These are phyloP conservation scores for Papilio helenus DNA, from an alignment of 1,140 invertebrate species.

Conservation along the genomic window DNA sequence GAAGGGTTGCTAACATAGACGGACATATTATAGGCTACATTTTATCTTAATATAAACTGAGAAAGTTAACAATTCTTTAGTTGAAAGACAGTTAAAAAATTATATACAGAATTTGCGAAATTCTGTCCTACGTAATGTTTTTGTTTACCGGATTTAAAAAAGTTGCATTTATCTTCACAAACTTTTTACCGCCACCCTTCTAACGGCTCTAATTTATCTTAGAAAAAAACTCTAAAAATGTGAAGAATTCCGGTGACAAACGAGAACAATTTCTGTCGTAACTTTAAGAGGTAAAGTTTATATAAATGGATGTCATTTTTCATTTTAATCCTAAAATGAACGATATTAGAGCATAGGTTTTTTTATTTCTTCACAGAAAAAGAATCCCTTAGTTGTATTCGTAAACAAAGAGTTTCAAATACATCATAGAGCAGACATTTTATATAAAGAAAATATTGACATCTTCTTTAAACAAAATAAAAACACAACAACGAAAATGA, in stretches of 20 bases:
- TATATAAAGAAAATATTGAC: no score
- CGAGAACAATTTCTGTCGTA: conserved; percentile 1
- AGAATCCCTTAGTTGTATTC: no score
- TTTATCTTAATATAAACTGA: no score
- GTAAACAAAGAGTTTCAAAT: no score
- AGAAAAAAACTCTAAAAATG: conserved; percentile 13
- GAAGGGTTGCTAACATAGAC: no score
- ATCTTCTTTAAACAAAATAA: no score
- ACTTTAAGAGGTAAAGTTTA: conserved; percentile 15
- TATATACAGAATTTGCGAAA: not conserved
- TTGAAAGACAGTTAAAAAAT: no score
- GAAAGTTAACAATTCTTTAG: no score
- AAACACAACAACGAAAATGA: no score
- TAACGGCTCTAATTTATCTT: conserved; percentile 11
- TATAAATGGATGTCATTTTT: not conserved
- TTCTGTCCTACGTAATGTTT: not conserved
- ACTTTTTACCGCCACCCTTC: not conserved
- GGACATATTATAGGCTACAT: no score
- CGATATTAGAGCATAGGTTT: not conserved
- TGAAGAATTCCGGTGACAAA: conserved; percentile 7
- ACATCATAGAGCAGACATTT: no score
- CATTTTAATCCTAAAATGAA: conserved; percentile 8
- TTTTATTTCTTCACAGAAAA: not conserved
- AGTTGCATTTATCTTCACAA: not conserved
- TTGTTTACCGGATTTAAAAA: not conserved